Evolutionary conservation across 1,140 invertebrate species (phyloP).

Genomic region (Cyclina sinensis): DNA sequence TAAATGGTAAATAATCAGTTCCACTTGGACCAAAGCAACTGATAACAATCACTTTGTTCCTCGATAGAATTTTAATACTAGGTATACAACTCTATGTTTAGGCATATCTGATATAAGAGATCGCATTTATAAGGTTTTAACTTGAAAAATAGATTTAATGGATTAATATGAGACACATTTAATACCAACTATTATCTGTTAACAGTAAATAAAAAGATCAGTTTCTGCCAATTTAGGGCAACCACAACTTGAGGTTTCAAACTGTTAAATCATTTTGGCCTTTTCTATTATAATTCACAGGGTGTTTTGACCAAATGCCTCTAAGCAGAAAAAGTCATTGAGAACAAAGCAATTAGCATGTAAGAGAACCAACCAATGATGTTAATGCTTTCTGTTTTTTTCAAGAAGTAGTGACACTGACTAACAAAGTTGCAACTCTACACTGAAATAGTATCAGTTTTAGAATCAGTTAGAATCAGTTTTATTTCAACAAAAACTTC

Average conservation of each 20-base stretch:
- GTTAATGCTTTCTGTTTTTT: too few relatives aligned
- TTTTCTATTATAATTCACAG: too few relatives aligned
- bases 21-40: background rate
- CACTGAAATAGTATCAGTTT: too few relatives aligned
- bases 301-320: too few relatives aligned
- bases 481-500: too few relatives aligned
- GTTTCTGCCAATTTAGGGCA: constrained; percentile 1
- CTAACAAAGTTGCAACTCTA: too few relatives aligned
- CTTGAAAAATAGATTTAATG: background rate
- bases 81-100: background rate
- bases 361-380: too few relatives aligned
- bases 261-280: too few relatives aligned
- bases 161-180: constrained; percentile 8
- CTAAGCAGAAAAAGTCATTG: too few relatives aligned
- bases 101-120: background rate
- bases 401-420: too few relatives aligned
- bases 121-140: constrained; percentile 10
- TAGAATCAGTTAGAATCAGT: too few relatives aligned
- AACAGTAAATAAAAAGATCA: background rate
- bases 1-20: constrained; percentile 2
- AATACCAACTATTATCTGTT: constrained; percentile 10
- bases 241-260: background rate
- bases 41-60: constrained; percentile 22
- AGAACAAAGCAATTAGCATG: too few relatives aligned
- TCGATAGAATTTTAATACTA: constrained; percentile 25